Conservation (phyloP, 2,888 invertebrate species). For the Drosophila crucigera region DNA sequence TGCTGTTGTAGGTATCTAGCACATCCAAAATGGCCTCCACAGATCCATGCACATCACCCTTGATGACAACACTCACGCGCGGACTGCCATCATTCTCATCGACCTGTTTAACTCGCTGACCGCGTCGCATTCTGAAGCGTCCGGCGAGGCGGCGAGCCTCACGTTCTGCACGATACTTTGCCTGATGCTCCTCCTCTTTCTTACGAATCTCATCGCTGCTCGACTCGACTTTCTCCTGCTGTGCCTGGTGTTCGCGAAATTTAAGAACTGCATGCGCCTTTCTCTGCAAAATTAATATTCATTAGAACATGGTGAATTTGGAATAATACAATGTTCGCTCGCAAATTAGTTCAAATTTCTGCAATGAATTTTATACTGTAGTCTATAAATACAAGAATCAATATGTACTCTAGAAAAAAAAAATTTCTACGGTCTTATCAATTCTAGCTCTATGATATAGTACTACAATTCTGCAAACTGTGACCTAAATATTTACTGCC, state of each 20-base stretch:
- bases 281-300: constrained; percentile 85
- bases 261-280: constrained; percentile 89
- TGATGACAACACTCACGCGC: constrained; percentile 88
- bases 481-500: neutral
- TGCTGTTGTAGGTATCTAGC: constrained; percentile 93
- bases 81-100: constrained; percentile 86
- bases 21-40: constrained; percentile 97
- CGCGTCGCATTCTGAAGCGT: constrained; percentile 86
- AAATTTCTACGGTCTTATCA: neutral
- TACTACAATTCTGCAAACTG: neutral
- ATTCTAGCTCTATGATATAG: neutral
- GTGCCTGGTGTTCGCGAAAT: constrained; percentile 88
- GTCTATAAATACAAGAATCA: neutral
- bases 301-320: neutral
- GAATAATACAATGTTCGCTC: neutral
- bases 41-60: constrained; percentile 98
- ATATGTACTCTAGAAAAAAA: neutral
- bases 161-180: constrained; percentile 88
- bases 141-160: constrained; percentile 88
- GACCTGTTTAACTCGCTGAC: constrained; percentile 87
- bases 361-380: neutral
- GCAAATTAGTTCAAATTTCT: neutral
- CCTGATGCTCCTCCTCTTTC: constrained; percentile 89
- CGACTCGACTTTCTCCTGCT: constrained; percentile 88
- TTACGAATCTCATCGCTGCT: constrained; percentile 88